Conservation (phyloP, 2,888 invertebrate genomes). For the Amphipoea lucens region DNA sequence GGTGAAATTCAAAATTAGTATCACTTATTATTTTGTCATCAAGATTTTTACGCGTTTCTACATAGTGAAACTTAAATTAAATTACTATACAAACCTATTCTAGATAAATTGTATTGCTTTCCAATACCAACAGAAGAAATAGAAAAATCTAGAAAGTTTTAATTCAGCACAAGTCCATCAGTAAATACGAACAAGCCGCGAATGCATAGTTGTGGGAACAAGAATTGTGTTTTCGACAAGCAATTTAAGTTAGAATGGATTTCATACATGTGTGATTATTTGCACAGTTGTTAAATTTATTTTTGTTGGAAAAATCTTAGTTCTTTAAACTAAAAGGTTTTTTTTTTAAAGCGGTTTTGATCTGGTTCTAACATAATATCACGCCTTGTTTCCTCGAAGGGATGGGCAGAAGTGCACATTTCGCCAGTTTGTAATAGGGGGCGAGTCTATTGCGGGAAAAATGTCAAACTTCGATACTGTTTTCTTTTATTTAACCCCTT, state of each 20-base stretch:
- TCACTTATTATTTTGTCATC: too few species aligned
- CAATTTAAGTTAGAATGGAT: conserved; percentile 58
- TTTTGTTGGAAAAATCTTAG: not conserved
- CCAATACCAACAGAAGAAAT: conserved; percentile 33
- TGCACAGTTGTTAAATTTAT: not conserved
- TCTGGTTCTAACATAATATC: not conserved
- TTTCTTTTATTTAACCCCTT: too few species aligned
- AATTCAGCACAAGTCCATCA: conserved; percentile 30
- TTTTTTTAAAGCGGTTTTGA: not conserved
- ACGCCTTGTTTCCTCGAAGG: not conserved
- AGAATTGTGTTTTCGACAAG: conserved; percentile 49
- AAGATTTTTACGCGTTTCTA: too few species aligned
- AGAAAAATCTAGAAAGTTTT: conserved; percentile 44
- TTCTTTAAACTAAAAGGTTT: not conserved
- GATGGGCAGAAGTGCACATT: not conserved
- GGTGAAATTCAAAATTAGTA: too few species aligned
- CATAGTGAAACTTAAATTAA: too few species aligned
- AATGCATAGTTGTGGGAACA: conserved; percentile 24
- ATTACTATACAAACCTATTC: not conserved
- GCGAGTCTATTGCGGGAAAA: too few species aligned
- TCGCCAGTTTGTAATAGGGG: too few species aligned
- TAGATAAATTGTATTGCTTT: conserved; percentile 20
- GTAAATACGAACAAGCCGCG: conserved; percentile 31
- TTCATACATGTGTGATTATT: conserved; percentile 26
- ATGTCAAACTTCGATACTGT: too few species aligned